These are phyloP conservation scores for Watsonalla binaria DNA, from an alignment of 2,888 invertebrate species.

Conservation along the genomic window DNA sequence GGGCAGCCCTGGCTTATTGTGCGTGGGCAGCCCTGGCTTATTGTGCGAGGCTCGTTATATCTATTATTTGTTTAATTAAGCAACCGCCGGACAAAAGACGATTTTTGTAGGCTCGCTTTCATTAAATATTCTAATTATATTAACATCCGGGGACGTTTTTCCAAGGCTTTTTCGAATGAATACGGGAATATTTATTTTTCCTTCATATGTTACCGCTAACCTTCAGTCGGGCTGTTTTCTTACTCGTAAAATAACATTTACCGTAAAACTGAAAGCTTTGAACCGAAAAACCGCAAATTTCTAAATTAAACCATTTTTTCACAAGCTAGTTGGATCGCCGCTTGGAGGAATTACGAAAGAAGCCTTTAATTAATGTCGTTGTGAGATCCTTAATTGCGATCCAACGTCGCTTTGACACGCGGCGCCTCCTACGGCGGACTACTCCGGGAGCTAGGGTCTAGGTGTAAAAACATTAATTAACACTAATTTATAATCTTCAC, in stretches of 20 bases:
- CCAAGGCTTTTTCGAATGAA: background rate
- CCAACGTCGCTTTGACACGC: slow-evolving; percentile 52
- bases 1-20: slow-evolving; percentile 31
- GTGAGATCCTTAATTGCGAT: slow-evolving; percentile 64
- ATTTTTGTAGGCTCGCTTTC: background rate
- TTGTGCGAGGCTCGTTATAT: slow-evolving; percentile 40
- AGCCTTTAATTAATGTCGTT: slow-evolving; percentile 70
- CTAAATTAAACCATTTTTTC: slow-evolving; percentile 65
- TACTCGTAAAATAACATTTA: background rate
- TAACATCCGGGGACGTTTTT: background rate
- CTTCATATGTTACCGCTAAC: too few relatives aligned
- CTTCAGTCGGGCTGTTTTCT: background rate
- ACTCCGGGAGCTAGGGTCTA: background rate
- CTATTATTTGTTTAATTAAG: slow-evolving; percentile 59
- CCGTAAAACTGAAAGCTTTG: slow-evolving; percentile 15
- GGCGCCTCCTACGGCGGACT: slow-evolving; percentile 13
- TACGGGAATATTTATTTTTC: too few relatives aligned
- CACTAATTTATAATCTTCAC: too few relatives aligned
- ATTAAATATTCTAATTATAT: background rate
- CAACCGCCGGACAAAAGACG: slow-evolving; percentile 30
- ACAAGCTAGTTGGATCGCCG: slow-evolving; percentile 57
- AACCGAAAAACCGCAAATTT: slow-evolving; percentile 38
- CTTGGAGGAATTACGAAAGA: slow-evolving; percentile 39
- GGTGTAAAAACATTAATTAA: background rate
- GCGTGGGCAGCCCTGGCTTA: slow-evolving; percentile 24